Conservation (phyloP, 2,888 invertebrate genomes). For the Philaethria dido region DNA sequence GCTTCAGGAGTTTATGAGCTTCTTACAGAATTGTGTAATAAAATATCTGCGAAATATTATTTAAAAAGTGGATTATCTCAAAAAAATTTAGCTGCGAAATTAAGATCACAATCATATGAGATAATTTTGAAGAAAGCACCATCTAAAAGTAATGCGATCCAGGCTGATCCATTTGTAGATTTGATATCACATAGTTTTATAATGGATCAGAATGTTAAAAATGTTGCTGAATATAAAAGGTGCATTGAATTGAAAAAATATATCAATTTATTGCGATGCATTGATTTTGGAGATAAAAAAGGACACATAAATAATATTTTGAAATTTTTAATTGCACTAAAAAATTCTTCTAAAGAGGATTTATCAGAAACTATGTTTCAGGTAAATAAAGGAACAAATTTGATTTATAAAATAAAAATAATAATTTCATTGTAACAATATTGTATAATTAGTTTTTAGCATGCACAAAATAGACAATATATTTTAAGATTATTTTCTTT, state of each 20-base stretch:
- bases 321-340: slow-evolving; percentile 62
- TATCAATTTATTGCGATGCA: slow-evolving; percentile 58
- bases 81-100: slow-evolving; percentile 60
- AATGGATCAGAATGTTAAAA: slow-evolving; percentile 63
- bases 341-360: slow-evolving; percentile 64
- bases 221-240: slow-evolving; percentile 69
- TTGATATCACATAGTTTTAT: slow-evolving; percentile 68
- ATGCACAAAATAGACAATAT: background rate
- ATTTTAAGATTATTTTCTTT: slow-evolving; percentile 38
- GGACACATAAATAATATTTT: slow-evolving; percentile 60
- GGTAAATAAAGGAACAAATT: slow-evolving; percentile 51
- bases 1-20: slow-evolving; percentile 70
- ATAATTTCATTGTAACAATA: no score
- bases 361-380: slow-evolving; percentile 64
- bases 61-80: slow-evolving; percentile 60
- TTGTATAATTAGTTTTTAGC: no score
- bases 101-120: slow-evolving; percentile 72
- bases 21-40: slow-evolving; percentile 68
- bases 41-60: slow-evolving; percentile 64
- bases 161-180: slow-evolving; percentile 65
- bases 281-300: slow-evolving; percentile 60
- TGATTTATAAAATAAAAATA: no score
- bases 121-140: slow-evolving; percentile 72
- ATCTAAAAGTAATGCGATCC: slow-evolving; percentile 51
- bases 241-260: slow-evolving; percentile 63